Evolutionary conservation across 2,888 invertebrate species (phyloP), one percentile per base, ranked within the genome.

Genomic region (Argyresthia goedartella): DNA sequence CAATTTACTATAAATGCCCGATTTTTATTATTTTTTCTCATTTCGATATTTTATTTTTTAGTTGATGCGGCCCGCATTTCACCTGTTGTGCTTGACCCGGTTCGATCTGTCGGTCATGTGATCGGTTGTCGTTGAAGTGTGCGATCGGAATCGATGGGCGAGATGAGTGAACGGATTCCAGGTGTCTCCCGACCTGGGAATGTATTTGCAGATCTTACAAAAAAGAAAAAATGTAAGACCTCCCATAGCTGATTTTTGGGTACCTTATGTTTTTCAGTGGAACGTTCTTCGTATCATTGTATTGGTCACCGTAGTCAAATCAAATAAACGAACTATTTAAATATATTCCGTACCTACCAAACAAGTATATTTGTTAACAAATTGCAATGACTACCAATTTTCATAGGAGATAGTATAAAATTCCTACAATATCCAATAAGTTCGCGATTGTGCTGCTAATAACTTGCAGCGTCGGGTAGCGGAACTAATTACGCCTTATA

Each of bases 41-140:
- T 84, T 85, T 84, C 81, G 81, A 86, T 85, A 85, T 85, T 86
- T 86, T 86, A 85, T 86, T 86, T 86, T 86, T 85, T 85, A 86
- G 86, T 85, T 86, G 85, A 85, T 85, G 82, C 81, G 78, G 77
- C 71, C 73, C 77, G 74, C 76, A 76, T 71, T 76, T 82, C 85
- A 85, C 85, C 85, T 84, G 85, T 85, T 85, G 85, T 81, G 84
- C 84, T 84, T 85, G 85, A 85, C 85, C 85, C 81, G 76, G 69
- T 85, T 81, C 76, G 77, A 85, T 81, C 76, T 76, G 79, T 73
- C 77, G 68, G 78, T 79, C 81, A 81, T 76, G 76, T 82, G 84
- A 84, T 81, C 76, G 81, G 69, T 65, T 68, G 78, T 75, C 71
- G 25, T 4, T 43, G 39, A 15, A 14, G n/a, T 39, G 36, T 9